Evolutionary conservation across 2,888 invertebrate species (phyloP), one percentile per base, ranked within the genome.

Genomic region (Euclidia mi): DNA sequence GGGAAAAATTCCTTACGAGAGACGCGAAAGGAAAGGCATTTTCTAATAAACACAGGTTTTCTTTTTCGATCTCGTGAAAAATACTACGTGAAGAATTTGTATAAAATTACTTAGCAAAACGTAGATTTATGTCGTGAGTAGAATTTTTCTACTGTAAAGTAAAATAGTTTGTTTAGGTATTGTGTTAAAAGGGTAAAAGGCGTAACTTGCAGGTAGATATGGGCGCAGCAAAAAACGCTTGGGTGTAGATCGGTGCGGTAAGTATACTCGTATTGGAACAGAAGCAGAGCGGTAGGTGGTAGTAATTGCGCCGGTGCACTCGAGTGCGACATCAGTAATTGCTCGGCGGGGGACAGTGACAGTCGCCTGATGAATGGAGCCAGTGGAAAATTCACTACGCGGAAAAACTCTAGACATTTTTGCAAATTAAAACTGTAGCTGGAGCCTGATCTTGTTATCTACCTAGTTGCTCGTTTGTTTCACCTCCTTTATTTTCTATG

Each of bases 301-400:
- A 77, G 86, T 87, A 88, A 86, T 89, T 88, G 88, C 81, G 79
- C 76, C 78, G 76, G 81, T 79, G 87, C 89, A 90, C 79, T 81
- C 79, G 84, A 85, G 84, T 91, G 90, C 84, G 84, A 91, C 90
- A 90, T 90, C 90, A 88, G 89, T 92, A 92, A 92, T 92, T 92
- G 91, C 88, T 87, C 83, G 83, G 81, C 83, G 81, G 82, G 83
- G 84, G 84, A 84, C 87, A 87, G 82, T 84, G 90, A 87, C 90
- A 87, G 82, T 82, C 78, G 84, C 82, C 89, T 91, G 91, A 91
- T 92, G 90, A 91, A 92, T 91, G 89, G 90, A 86, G 71, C 84
- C 78, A 76, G 81, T 76, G 78, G 86, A 86, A 87, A 88, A 88
- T 87, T 79, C 79, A 76, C 82, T 78, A 79, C 83, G 75, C 78